Evolutionary conservation across 2,113 vertebrate species (phyloP).

Genomic region (Carassius carassius): DNA sequence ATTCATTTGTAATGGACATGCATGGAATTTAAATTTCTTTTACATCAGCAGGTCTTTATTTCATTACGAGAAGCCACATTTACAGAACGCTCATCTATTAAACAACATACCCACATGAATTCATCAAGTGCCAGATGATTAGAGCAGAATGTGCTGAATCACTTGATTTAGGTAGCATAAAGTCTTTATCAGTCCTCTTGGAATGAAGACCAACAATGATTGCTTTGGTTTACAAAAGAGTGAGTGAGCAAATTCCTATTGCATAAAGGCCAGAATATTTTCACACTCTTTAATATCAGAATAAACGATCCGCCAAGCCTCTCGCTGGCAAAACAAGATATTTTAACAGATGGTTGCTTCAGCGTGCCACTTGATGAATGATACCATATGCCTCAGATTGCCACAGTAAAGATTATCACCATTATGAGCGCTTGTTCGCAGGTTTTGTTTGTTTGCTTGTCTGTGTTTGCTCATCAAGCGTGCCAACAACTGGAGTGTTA

Average conservation of each 20-base stretch:
- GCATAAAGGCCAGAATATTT: slow-evolving; percentile 32
- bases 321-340: slow-evolving; percentile 36
- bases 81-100: background rate
- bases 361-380: slow-evolving; percentile 45
- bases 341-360: slow-evolving; percentile 38
- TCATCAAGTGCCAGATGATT: slow-evolving; percentile 15
- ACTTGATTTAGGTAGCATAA: slow-evolving; percentile 1
- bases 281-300: slow-evolving; percentile 37
- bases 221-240: slow-evolving; percentile 8
- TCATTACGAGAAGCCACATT: background rate
- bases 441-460: slow-evolving; percentile 46
- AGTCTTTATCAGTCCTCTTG: background rate
- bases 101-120: slow-evolving; percentile 5
- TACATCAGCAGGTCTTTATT: background rate
- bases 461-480: slow-evolving; percentile 29
- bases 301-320: slow-evolving; percentile 26
- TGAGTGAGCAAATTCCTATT: slow-evolving; percentile 16
- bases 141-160: slow-evolving; percentile 17
- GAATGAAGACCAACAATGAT: slow-evolving; percentile 7
- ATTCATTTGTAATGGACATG: background rate
- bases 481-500: slow-evolving; percentile 26
- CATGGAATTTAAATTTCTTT: background rate
- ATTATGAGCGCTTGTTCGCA: slow-evolving; percentile 43
- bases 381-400: slow-evolving; percentile 46
- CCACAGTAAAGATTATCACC: slow-evolving; percentile 38